Evolutionary conservation across 2,797 vertebrate genomes (phyloP).

Genomic region (Scarus forsteni): DNA sequence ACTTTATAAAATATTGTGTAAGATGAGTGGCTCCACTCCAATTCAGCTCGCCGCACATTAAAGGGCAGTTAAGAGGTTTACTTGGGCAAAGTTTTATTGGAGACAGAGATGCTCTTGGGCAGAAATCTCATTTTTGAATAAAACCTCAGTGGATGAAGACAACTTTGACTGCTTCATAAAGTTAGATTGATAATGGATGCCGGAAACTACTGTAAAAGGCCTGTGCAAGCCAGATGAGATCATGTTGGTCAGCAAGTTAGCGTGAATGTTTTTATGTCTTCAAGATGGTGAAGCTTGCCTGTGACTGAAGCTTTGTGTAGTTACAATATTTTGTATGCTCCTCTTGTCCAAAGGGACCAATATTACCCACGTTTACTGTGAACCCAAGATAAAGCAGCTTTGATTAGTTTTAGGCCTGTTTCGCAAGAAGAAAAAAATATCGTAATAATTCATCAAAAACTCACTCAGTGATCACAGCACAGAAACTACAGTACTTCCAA

Average conservation of each 20-base stretch:
- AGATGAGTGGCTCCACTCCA: conserved; percentile 29
- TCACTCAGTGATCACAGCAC: no score
- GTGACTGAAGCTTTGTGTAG: neutral
- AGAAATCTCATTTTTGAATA: conserved; percentile 28
- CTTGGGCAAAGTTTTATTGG: conserved; percentile 25
- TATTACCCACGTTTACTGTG: no score
- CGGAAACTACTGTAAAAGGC: conserved; percentile 28
- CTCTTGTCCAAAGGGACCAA: no score
- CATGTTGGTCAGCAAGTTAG: neutral
- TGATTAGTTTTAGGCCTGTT: no score
- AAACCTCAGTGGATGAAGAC: conserved; percentile 8
- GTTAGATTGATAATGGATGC: conserved; percentile 3
- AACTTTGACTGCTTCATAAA: conserved; percentile 6
- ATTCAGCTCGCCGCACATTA: conserved; percentile 24
- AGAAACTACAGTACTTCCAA: no score
- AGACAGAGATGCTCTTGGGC: conserved; percentile 17
- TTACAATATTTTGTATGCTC: no score
- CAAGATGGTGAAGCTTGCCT: neutral
- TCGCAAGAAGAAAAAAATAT: no score
- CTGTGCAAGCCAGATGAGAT: conserved; percentile 11
- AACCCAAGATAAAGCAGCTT: no score
- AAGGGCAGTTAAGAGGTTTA: conserved; percentile 21
- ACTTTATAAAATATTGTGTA: conserved; percentile 39
- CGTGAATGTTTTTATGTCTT: conserved; percentile 7
- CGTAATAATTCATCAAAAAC: no score